These are phyloP conservation scores for Dryococelus australis DNA, from an alignment of 2,888 invertebrate species.

Conservation along the genomic window DNA sequence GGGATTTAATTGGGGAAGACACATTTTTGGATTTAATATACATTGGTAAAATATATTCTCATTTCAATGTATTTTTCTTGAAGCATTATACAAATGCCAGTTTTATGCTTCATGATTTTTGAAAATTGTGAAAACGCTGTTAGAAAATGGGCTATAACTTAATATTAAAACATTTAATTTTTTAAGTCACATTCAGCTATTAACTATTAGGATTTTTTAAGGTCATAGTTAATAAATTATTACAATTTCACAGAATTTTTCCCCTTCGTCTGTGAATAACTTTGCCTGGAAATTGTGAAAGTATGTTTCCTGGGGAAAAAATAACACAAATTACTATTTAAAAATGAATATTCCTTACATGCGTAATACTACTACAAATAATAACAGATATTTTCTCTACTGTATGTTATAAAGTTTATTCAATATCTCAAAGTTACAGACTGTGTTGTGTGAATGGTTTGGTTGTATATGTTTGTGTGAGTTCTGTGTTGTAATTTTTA, in stretches of 20 bases:
- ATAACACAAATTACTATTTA: background rate
- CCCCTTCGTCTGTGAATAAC: background rate
- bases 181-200: too few relatives aligned
- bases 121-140: too few relatives aligned
- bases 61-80: too few relatives aligned
- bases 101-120: too few relatives aligned
- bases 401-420: background rate
- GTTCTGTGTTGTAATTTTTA: background rate
- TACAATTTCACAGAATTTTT: background rate
- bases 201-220: background rate
- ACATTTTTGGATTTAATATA: too few relatives aligned
- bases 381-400: constrained; percentile 5
- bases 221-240: background rate
- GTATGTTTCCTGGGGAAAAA: background rate
- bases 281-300: background rate
- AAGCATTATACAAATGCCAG: too few relatives aligned
- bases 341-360: background rate
- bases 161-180: too few relatives aligned
- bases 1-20: too few relatives aligned
- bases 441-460: background rate
- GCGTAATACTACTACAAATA: background rate
- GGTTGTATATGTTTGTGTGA: background rate
- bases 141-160: too few relatives aligned
- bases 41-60: too few relatives aligned
- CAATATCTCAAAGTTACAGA: background rate